Evolutionary conservation across 1,140 invertebrate species (phyloP).

Genomic region (Scaptodrosophila lebanonensis): DNA sequence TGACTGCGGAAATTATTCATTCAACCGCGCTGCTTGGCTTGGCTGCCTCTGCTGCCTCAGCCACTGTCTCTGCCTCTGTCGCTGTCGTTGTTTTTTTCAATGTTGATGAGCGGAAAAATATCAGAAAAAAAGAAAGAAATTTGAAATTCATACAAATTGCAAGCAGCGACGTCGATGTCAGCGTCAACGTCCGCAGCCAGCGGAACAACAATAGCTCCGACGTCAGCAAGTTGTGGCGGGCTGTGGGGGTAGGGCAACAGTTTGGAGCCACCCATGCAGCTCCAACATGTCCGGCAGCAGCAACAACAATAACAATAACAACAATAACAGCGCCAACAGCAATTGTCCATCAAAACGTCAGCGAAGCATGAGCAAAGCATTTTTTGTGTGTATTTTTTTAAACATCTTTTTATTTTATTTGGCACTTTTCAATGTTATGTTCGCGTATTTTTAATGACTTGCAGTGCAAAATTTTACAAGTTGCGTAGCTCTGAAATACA

Average conservation of each 20-base stretch:
- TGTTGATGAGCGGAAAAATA: conserved; percentile 24
- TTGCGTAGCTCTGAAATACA: too few relatives aligned
- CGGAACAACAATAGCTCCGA: conserved; percentile 22
- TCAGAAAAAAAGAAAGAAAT: conserved; percentile 37
- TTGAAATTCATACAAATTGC: conserved; percentile 73
- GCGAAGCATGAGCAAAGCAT: conserved; percentile 48
- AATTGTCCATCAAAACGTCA: conserved; percentile 62
- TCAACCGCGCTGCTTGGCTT: conserved; percentile 42
- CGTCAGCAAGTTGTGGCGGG: conserved; percentile 19
- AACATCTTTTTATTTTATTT: conserved; percentile 25
- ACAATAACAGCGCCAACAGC: conserved; percentile 10
- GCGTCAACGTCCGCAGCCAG: too few relatives aligned
- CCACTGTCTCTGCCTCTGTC: conserved; percentile 9
- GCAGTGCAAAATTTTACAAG: too few relatives aligned
- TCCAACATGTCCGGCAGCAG: conserved; percentile 51
- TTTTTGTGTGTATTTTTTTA: background rate
- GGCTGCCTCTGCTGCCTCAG: conserved; percentile 1
- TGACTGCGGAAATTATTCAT: conserved; percentile 69
- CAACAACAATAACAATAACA: conserved; percentile 21
- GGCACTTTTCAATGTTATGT: conserved; percentile 11
- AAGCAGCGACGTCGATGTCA: too few relatives aligned
- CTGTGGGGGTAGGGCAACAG: conserved; percentile 1
- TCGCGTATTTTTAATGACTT: too few relatives aligned
- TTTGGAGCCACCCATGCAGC: conserved; percentile 61
- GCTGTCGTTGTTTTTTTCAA: conserved; percentile 32